phyloP scores from a whole-genome alignment of 2,113 vertebrate species.

The Proterorhinus semilunaris region DNA sequence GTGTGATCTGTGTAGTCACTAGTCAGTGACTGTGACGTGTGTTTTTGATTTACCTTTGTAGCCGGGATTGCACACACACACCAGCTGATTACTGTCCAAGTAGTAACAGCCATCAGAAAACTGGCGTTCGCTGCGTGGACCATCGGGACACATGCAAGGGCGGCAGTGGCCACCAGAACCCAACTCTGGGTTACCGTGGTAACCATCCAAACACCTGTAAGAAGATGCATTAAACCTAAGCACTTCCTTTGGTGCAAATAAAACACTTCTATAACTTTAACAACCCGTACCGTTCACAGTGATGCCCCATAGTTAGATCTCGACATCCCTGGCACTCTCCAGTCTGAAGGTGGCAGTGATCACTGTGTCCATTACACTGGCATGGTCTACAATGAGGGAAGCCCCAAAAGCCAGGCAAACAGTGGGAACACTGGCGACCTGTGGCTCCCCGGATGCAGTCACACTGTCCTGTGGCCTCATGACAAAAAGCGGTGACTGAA shows the following conservation, averaged over 20 bases:
- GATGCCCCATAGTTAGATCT: constrained; percentile 84
- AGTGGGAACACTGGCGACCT: constrained; percentile 86
- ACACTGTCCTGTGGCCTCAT: constrained; percentile 86
- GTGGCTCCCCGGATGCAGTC: constrained; percentile 83
- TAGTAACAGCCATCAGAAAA: constrained; percentile 90
- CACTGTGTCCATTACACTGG: constrained; percentile 89
- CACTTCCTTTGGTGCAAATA: no score
- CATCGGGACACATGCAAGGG: constrained; percentile 91
- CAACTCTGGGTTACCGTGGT: constrained; percentile 87
- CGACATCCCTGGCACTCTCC: constrained; percentile 89
- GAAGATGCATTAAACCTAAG: neutral
- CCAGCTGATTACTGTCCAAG: constrained; percentile 74
- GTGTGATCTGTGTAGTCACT: constrained; percentile 4
- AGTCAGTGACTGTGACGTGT: constrained; percentile 11
- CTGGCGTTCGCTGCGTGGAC: constrained; percentile 87
- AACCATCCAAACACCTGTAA: constrained; percentile 85
- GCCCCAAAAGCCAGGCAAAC: constrained; percentile 89
- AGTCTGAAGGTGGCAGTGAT: constrained; percentile 81
- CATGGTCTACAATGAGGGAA: constrained; percentile 90
- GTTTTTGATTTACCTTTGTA: constrained; percentile 54
- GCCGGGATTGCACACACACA: constrained; percentile 85
- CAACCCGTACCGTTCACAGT: constrained; percentile 86
- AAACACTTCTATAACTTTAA: neutral
- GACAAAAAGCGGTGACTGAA: constrained; percentile 82
- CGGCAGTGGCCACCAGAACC: constrained; percentile 88